Percentiles rank a stretch among this genome's conserved stretches.
Conservation (phyloP, 2,113 vertebrate species). For the Rissa tridactyla region DNA sequence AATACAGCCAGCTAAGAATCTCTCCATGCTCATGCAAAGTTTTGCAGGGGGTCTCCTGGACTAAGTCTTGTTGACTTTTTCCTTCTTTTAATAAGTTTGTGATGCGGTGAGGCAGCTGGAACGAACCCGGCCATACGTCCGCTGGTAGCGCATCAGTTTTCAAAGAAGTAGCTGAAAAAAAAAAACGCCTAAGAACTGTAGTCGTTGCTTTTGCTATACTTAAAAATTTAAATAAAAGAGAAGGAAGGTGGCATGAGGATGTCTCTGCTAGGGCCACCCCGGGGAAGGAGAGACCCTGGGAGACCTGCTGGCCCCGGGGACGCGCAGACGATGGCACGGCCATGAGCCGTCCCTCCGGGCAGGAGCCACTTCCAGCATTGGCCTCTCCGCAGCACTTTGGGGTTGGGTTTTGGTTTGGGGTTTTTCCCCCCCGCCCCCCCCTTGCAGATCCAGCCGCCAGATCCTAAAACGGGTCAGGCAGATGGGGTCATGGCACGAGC, state of each 20-base stretch:
- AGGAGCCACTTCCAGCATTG: neutral
- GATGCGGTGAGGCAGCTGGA: neutral
- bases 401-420: neutral
- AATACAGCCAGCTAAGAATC: neutral
- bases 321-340: accelerated
- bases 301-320: neutral
- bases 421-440: neutral
- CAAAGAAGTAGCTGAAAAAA: neutral
- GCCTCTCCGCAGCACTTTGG: neutral
- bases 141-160: neutral
- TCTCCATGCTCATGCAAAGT: neutral
- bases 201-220: neutral
- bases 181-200: neutral
- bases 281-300: neutral
- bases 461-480: constrained; percentile 46
- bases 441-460: neutral
- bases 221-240: neutral
- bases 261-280: neutral
- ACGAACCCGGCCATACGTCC: neutral
- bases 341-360: neutral
- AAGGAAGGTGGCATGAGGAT: neutral
- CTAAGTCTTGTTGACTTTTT: neutral
- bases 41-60: neutral
- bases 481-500: constrained; percentile 23
- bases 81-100: neutral